Base-by-base conservation (phyloP, 2,888 invertebrate species). In the Lampropteryx suffumata region DNA sequence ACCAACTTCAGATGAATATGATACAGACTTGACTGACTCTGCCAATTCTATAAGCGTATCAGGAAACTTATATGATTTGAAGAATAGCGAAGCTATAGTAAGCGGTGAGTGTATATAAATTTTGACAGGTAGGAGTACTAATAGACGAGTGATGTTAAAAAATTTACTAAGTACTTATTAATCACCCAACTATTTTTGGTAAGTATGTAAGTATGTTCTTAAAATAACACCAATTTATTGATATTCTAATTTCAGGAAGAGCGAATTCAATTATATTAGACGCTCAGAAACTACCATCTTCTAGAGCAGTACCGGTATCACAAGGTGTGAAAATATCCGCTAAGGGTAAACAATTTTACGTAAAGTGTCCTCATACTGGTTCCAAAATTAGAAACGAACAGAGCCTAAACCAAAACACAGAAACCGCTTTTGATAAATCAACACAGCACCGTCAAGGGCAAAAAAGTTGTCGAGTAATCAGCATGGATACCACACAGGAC, bases 401-500 rank as follows among this genome's bases (percentile, higher is more conserved):
- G 4, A 21, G 28, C 3, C 27, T 17, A 34, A 34, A 27, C 13
- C 28, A 26, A 49, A 32, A 21, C 26, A 14, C 12, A 14, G 30
- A 42, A 41, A 36, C 27, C 0, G 17, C 8, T 41, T 46, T 29
- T 32, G 46, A 42, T 30, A 50, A 9, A 36, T n/a, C 4, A 26
- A 37, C 34, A 14, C 17, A 34, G 8, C 24, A 29, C n/a, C 47
- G 50, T 29, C 53, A 53, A 39, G 53, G 35, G 12, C 35, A 36
- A n/a, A 49, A 34, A 10, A 28, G 2, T 9, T 32, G 36, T 13
- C 55, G 57, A 4, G 55, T 54, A 11, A 56, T 69, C 1, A 61
- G 65, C 40, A 63, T 70, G 8, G 82, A 82, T 17, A 82, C 82
- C 0, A 71, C 73, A 1, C 53, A 61, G 14, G 79, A 82, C 33